These are phyloP conservation scores for Eulemur coronatus DNA, from an alignment of 2,797 vertebrate species.

Conservation along the genomic window DNA sequence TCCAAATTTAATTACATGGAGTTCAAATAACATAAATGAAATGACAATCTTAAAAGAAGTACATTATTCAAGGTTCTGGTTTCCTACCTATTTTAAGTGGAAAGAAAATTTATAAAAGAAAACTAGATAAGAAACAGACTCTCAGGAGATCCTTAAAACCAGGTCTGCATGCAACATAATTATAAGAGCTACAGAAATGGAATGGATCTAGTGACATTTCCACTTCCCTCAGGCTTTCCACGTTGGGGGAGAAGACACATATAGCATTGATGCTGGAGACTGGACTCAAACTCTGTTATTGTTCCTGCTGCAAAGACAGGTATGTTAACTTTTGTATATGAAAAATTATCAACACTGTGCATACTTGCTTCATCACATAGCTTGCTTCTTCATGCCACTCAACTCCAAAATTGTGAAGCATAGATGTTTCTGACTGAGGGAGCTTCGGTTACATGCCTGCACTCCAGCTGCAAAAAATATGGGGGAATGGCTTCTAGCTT, in stretches of 20 bases:
- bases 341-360: background rate
- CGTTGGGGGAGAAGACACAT: background rate
- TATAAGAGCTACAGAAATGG: background rate
- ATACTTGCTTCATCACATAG: background rate
- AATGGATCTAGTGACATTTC: background rate
- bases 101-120: background rate
- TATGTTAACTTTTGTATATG: background rate
- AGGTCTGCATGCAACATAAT: background rate
- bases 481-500: background rate
- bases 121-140: background rate
- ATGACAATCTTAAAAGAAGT: background rate
- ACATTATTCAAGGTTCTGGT: background rate
- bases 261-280: background rate
- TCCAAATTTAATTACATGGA: background rate
- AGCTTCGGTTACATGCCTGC: background rate
- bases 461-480: background rate
- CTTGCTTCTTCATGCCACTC: background rate
- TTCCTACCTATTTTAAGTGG: background rate
- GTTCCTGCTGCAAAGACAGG: background rate
- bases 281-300: background rate
- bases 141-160: background rate
- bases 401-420: background rate
- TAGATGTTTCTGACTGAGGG: background rate
- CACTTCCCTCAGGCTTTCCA: background rate
- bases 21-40: background rate